phyloP scores from a whole-genome alignment of 2,797 vertebrate species.

The Argentina silus region DNA sequence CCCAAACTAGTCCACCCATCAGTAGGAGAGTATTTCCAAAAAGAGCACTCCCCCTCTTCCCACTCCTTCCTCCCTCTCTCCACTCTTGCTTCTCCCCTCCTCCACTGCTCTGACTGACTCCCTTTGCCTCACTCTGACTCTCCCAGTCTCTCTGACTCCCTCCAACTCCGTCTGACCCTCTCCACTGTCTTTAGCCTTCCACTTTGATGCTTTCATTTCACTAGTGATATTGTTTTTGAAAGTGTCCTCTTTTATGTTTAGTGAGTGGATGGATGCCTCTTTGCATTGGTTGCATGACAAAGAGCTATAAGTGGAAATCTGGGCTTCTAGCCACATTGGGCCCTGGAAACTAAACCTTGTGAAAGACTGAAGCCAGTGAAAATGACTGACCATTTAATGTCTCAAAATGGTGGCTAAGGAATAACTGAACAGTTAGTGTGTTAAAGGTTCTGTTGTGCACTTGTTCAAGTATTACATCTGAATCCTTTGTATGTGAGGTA shows the following conservation, averaged over 20 bases:
- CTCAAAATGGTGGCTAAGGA: no score
- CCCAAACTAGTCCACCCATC: conserved; percentile 42
- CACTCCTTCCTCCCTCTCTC: background rate
- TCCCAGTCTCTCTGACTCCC: background rate
- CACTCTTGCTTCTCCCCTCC: conserved; percentile 17
- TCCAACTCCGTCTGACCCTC: background rate
- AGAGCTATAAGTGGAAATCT: conserved; percentile 5
- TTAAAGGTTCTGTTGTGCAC: no score
- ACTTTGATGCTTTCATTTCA: conserved; percentile 44
- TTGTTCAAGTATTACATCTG: no score
- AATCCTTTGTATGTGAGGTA: no score
- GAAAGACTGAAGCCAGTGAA: background rate
- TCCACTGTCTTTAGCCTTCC: conserved; percentile 38
- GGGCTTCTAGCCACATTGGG: background rate
- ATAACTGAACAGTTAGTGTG: no score
- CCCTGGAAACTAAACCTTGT: background rate
- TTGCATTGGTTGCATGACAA: conserved; percentile 13
- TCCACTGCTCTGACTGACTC: conserved; percentile 21
- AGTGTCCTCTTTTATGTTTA: conserved; percentile 15
- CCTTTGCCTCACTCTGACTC: conserved; percentile 29
- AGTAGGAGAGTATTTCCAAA: conserved; percentile 36
- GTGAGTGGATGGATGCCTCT: conserved; percentile 41
- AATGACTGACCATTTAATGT: no score
- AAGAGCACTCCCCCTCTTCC: background rate
- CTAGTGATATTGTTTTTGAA: conserved; percentile 27